Evolutionary conservation across 2,113 vertebrate genomes (phyloP).

Genomic region (Barnardius zonarius): DNA sequence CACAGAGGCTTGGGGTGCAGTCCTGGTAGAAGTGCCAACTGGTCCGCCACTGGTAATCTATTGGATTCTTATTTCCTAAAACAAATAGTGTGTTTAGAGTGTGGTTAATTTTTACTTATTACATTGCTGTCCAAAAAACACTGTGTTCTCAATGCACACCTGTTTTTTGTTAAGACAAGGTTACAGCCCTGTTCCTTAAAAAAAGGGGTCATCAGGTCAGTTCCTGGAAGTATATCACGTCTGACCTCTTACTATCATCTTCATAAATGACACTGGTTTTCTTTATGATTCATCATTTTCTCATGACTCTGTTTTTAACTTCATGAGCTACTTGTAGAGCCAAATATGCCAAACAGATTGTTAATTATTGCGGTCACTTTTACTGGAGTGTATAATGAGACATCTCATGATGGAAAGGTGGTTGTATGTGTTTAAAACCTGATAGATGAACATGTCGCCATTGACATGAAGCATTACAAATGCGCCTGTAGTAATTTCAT

Average conservation of each 20-base stretch:
- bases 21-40: not conserved
- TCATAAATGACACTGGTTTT: not conserved
- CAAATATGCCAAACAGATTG: not conserved
- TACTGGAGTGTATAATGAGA: not conserved
- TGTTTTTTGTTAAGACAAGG: not conserved
- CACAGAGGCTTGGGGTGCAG: accelerated
- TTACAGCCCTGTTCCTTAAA: not conserved
- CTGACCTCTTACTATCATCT: not conserved
- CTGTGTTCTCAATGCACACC: not conserved
- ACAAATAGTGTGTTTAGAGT: not conserved
- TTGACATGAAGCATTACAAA: not conserved
- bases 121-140: not conserved
- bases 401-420: not conserved
- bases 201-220: not conserved
- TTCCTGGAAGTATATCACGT: accelerated
- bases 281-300: not conserved
- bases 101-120: not conserved
- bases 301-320: not conserved
- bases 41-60: not conserved
- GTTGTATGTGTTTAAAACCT: not conserved
- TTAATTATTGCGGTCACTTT: not conserved
- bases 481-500: not conserved
- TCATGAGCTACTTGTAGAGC: not conserved
- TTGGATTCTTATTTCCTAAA: not conserved
- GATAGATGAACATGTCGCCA: not conserved